A percentile compares a stretch with the other conserved stretches of the same genome.
Conservation (phyloP, 2,888 invertebrate genomes). For the Metellina segmentata region DNA sequence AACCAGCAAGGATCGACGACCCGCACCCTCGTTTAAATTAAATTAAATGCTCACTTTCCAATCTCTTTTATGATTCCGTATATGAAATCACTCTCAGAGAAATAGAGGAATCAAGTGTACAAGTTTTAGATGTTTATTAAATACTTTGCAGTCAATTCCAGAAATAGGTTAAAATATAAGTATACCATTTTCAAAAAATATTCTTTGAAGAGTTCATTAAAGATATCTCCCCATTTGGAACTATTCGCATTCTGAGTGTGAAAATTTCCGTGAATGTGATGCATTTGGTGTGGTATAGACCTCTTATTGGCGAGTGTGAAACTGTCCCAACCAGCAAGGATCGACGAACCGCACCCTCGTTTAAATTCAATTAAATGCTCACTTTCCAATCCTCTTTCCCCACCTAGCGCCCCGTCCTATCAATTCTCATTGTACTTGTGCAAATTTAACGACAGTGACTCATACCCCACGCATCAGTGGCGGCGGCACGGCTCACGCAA, state of each 20-base stretch:
- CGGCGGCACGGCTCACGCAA: constrained; percentile 33
- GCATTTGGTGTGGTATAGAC: too few species aligned
- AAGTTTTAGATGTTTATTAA: too few species aligned
- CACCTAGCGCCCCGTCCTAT: neutral
- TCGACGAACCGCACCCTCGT: constrained; percentile 11
- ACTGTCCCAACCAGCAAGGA: neutral
- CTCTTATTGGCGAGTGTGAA: too few species aligned
- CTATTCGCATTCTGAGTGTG: neutral
- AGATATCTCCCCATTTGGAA: neutral
- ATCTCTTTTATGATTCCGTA: too few species aligned
- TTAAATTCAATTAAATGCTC: constrained; percentile 13
- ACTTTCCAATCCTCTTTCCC: constrained; percentile 3
- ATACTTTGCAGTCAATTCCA: too few species aligned
- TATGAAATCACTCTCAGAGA: too few species aligned
- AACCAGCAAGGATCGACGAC: neutral
- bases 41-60: constrained; percentile 7
- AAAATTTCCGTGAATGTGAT: too few species aligned
- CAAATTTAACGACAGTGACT: constrained; percentile 44
- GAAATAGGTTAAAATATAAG: too few species aligned
- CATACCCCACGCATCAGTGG: constrained; percentile 38
- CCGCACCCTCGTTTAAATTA: neutral
- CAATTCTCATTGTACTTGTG: constrained; percentile 32
- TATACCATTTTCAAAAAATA: too few species aligned
- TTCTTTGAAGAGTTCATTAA: too few species aligned
- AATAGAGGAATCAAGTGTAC: too few species aligned